Conservation (phyloP, 2,113 vertebrate genomes). For the Tamias sibiricus region DNA sequence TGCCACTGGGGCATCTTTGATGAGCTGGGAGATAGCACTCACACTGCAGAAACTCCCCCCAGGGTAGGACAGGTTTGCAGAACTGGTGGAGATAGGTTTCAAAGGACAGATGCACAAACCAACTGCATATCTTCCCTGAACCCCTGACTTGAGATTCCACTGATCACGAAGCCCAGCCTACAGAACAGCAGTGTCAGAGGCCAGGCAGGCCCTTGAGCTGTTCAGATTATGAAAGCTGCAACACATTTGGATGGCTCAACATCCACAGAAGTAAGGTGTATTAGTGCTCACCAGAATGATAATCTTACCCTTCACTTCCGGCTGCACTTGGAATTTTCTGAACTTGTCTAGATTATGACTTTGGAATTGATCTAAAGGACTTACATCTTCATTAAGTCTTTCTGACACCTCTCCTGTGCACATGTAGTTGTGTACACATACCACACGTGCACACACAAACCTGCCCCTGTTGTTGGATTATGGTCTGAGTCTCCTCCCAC, state of each 20-base stretch:
- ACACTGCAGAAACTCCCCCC: not conserved
- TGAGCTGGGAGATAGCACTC: not conserved
- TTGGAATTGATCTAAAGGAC: not conserved
- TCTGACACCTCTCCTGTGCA: not conserved
- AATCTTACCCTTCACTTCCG: not conserved
- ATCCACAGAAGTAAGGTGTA: not conserved
- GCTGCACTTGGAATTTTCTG: not conserved
- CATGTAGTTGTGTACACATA: not conserved
- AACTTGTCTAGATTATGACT: not conserved
- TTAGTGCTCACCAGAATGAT: not conserved
- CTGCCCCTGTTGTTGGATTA: not conserved
- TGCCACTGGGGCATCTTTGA: not conserved
- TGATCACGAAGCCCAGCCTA: not conserved
- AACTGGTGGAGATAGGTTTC: not conserved
- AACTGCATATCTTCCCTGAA: not conserved
- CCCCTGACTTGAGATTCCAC: not conserved
- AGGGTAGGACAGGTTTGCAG: not conserved
- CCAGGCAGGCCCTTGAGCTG: not conserved
- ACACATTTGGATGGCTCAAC: not conserved
- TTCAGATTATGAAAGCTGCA: not conserved
- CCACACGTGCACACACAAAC: not conserved
- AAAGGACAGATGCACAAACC: not conserved
- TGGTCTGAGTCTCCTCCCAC: not conserved
- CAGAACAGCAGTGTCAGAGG: not conserved
- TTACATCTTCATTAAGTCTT: constrained; percentile 7